These are phyloP conservation scores for Sepioteuthis lessoniana DNA, from an alignment of 2,888 invertebrate species.

Conservation along the genomic window DNA sequence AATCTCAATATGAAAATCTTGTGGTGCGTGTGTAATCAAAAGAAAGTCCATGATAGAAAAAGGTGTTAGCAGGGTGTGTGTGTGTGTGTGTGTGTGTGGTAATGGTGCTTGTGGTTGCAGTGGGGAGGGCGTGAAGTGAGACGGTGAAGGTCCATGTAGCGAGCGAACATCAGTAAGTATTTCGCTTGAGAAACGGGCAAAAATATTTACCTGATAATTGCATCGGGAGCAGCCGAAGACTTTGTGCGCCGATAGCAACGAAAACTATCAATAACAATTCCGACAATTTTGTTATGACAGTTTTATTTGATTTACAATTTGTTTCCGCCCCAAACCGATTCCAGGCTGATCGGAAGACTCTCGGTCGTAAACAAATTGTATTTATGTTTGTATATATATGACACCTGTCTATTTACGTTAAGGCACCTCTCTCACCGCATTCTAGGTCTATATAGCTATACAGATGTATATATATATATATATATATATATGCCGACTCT, in stretches of 20 bases:
- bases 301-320: conserved; percentile 10
- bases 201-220: conserved; percentile 23
- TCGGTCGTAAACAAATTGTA: background rate
- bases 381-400: background rate
- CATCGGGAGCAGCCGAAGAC: background rate
- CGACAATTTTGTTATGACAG: background rate
- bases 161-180: background rate
- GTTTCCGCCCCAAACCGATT: background rate
- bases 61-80: background rate
- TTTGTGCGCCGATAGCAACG: background rate
- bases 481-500: too few species aligned
- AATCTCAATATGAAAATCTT: too few species aligned
- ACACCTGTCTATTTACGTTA: background rate
- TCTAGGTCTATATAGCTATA: too few species aligned
- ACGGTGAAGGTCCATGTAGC: background rate
- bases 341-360: background rate
- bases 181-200: background rate
- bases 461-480: too few species aligned
- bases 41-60: background rate
- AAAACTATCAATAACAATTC: conserved; percentile 20
- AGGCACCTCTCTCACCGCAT: background rate
- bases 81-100: too few species aligned
- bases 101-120: too few species aligned
- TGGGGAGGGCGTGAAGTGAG: background rate
- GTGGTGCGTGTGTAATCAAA: too few species aligned